Evolutionary conservation across 2,113 vertebrate species (phyloP).

Genomic region (Bufo bufo): DNA sequence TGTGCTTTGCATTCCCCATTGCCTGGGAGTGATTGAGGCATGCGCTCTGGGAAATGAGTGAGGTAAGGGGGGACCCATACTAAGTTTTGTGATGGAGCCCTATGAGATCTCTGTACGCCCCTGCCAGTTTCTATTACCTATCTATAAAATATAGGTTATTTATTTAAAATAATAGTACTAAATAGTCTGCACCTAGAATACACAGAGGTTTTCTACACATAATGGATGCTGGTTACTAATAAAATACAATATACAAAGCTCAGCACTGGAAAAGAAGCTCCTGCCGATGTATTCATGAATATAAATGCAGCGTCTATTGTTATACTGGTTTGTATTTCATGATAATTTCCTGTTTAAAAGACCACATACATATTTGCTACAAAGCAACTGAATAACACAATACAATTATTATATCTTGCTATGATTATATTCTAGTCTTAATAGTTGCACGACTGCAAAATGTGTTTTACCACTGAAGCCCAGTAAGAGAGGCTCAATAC

Average conservation of each 20-base stretch:
- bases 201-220: no score
- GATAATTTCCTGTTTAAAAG: conserved; percentile 8
- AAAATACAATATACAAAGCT: background rate
- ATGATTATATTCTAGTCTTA: background rate
- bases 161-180: no score
- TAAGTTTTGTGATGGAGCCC: no score
- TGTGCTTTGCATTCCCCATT: no score
- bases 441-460: background rate
- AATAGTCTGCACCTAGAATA: no score
- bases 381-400: background rate
- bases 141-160: no score
- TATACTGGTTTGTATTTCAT: background rate
- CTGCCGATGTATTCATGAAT: background rate
- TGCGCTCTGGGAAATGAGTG: no score
- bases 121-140: no score
- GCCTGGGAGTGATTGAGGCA: no score
- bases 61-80: no score
- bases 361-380: background rate
- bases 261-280: background rate
- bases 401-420: background rate
- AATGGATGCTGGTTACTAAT: background rate
- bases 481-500: background rate
- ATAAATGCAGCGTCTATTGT: background rate
- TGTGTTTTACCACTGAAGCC: background rate
- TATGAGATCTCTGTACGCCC: no score